A percentile compares a stretch with the other conserved stretches of the same genome.
phyloP scores from a whole-genome alignment of 2,888 invertebrate species.

The Ptilodon capucinus region DNA sequence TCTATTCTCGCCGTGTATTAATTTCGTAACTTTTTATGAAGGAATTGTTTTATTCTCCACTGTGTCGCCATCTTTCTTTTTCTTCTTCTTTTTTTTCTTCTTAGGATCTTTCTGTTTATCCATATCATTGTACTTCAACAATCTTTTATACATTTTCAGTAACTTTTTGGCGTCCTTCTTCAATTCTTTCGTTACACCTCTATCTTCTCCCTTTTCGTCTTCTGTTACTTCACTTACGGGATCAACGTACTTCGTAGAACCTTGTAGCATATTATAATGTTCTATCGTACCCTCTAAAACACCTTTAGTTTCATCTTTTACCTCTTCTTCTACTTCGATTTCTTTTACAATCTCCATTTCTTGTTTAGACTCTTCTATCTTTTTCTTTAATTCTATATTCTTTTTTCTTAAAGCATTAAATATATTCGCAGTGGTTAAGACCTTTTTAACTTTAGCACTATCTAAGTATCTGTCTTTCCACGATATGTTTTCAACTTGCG shows the following conservation, averaged over 20 bases:
- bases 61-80: constrained; percentile 24
- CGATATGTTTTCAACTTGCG: constrained; percentile 52
- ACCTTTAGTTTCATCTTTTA: not conserved
- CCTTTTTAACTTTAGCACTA: constrained; percentile 83
- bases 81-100: constrained; percentile 62
- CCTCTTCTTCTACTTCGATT: constrained; percentile 1
- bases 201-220: constrained; percentile 20
- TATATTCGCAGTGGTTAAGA: constrained; percentile 79
- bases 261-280: constrained; percentile 76
- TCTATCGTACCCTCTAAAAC: constrained; percentile 76
- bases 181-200: constrained; percentile 47
- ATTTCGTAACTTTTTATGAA: too few species aligned
- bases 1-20: too few species aligned
- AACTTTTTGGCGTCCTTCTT: constrained; percentile 73
- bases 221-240: constrained; percentile 45
- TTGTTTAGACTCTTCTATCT: constrained; percentile 53
- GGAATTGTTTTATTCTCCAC: not conserved
- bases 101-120: constrained; percentile 50
- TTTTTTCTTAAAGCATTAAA: constrained; percentile 84
- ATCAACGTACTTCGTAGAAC: constrained; percentile 63
- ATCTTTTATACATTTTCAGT: constrained; percentile 73
- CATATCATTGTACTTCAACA: constrained; percentile 69
- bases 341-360: constrained; percentile 26
- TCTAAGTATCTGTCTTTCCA: constrained; percentile 84
- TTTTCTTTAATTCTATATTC: constrained; percentile 73